A percentile compares a stretch with the other conserved stretches of the same genome.
Conservation (phyloP, 2,888 invertebrate genomes). For the Scelioninae gen. 1 region DNA sequence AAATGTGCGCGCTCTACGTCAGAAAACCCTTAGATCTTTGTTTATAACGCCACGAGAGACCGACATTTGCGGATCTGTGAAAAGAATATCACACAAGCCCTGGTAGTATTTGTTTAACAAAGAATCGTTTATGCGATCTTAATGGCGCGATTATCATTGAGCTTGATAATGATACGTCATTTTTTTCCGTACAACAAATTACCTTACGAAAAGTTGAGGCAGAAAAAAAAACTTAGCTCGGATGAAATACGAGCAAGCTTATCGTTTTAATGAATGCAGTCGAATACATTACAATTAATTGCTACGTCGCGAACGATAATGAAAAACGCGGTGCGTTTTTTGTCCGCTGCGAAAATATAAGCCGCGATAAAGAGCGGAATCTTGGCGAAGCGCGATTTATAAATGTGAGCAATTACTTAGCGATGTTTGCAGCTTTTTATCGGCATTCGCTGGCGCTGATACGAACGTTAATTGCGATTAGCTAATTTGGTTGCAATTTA, state of each 20-base stretch:
- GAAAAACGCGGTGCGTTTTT: constrained; percentile 42
- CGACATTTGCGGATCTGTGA: constrained; percentile 28
- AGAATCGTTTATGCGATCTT: constrained; percentile 27
- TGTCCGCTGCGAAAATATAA: constrained; percentile 29
- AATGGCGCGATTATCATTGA: neutral
- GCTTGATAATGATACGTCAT: neutral
- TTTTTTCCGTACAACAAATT: constrained; percentile 11
- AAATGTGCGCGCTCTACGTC: constrained; percentile 29
- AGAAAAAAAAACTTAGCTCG: neutral
- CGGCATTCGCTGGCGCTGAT: constrained; percentile 39
- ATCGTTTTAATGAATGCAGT: constrained; percentile 47
- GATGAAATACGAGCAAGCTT: constrained; percentile 19
- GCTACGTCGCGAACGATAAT: constrained; percentile 38
- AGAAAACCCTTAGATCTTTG: constrained; percentile 52
- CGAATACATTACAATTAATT: constrained; percentile 62
- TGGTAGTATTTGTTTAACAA: constrained; percentile 46
- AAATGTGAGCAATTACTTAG: constrained; percentile 50
- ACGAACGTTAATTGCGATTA: constrained; percentile 62
- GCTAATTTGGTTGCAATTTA: constrained; percentile 72
- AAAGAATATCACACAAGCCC: constrained; percentile 4
- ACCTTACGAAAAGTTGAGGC: neutral
- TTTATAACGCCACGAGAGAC: constrained; percentile 28
- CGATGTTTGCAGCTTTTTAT: constrained; percentile 45
- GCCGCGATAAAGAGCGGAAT: constrained; percentile 38
- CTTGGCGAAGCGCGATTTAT: constrained; percentile 41